phyloP scores from a whole-genome alignment of 2,113 vertebrate genomes.

The Nothocercus nigrocapillus region DNA sequence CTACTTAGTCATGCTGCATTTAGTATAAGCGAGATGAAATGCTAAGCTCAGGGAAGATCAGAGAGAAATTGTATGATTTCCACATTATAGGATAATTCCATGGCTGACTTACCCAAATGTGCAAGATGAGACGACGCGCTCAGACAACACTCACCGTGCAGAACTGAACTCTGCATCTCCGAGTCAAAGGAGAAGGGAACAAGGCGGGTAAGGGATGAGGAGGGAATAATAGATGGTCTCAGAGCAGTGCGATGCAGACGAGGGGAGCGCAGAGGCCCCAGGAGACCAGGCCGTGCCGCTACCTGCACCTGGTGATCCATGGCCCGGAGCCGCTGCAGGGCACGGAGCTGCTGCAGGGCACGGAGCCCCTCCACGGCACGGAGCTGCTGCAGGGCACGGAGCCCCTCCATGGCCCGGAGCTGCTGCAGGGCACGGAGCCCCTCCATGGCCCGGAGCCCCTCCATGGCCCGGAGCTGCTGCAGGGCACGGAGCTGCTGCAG shows the following conservation, averaged over 20 bases:
- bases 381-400: no score
- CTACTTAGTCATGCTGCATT: constrained; percentile 76
- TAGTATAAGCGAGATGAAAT: constrained; percentile 70
- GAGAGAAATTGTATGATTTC: constrained; percentile 71
- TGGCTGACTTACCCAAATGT: constrained; percentile 57
- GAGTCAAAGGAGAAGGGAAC: neutral
- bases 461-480: no score
- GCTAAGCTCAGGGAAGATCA: constrained; percentile 72
- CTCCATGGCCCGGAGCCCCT: no score
- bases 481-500: no score
- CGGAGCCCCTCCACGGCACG: no score
- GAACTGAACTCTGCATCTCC: neutral
- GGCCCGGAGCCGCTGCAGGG: no score
- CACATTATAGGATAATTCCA: constrained; percentile 73
- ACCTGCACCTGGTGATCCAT: neutral
- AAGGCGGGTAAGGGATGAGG: neutral
- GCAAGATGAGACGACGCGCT: neutral
- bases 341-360: no score
- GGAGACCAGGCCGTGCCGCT: neutral
- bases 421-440: no score
- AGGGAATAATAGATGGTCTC: neutral
- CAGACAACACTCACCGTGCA: neutral
- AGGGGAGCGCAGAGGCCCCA: neutral
- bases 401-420: no score
- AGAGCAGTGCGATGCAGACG: accelerated